Base-by-base conservation (phyloP, 92 coral and sea anemone species). In the Paragorgia papillata region DNA sequence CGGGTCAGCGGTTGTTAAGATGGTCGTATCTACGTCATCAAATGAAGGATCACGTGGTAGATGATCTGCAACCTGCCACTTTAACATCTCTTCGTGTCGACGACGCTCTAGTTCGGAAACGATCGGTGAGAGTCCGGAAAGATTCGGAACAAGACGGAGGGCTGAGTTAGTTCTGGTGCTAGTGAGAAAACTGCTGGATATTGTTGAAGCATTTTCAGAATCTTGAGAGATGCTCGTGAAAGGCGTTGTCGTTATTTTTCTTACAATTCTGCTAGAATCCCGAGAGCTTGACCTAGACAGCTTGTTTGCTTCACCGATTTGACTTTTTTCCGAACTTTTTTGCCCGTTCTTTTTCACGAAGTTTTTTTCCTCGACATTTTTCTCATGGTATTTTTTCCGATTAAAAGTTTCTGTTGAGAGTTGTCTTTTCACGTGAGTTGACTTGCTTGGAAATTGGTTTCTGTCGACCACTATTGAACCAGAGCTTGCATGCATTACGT, bases 71-170 rank as follows among this genome's bases (percentile, higher is more conserved):
- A 25, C n/a, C 26, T 68, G 58, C 75, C 75, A 68, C 32, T 30
- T 44, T 24, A 68, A 19, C 30, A 43, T 44, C 10, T 49, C 37
- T 12, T 28, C 15, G 6, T 68, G 75, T 29, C 48, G 19, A 22
- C 55, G 75, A n/a, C 75, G 75, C 8, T 35, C 63, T 14, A 74
- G 55, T 26, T 60, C 68, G 13, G 68, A 74, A 21, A 74, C 67
- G 56, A 74, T 61, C 39, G 80, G 80, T 20, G 80, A 74, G 30
- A 74, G 53, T 44, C 80, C 80, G 53, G 80, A 57, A 44, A 61
- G 80, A 68, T 68, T 68, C 75, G 75, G 75, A 49, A 46, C 59
- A 46, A 68, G 59, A 27, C 75, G 75, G 0, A 53, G 13, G 21
- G 24, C 30, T 12, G 37, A 7, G 24, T 46, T 68, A 18, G 22